These are phyloP conservation scores for Aphaenogaster rudis DNA, from an alignment of 1,140 invertebrate genomes.

Conservation along the genomic window DNA sequence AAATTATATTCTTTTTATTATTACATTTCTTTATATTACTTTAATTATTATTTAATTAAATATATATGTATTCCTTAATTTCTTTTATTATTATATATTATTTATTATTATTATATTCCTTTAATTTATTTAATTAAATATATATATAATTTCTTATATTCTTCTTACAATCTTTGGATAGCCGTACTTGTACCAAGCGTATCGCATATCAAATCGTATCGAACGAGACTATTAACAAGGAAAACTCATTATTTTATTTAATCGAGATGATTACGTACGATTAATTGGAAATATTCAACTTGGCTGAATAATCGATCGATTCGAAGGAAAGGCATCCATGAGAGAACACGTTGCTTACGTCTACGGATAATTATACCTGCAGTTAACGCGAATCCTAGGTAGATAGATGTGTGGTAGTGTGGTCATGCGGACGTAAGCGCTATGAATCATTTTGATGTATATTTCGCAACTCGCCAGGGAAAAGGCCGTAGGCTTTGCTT, in stretches of 20 bases:
- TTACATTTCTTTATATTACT: background rate
- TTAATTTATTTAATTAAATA: background rate
- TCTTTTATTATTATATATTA: background rate
- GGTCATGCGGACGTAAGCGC: conserved; percentile 63
- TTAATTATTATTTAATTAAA: conserved; percentile 8
- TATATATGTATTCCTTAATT: background rate
- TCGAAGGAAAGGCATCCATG: conserved; percentile 53
- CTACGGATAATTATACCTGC: conserved; percentile 67
- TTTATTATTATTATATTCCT: background rate
- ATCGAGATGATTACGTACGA: conserved; percentile 1
- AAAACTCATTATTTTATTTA: background rate
- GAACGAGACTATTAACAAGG: background rate
- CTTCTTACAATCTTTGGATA: background rate
- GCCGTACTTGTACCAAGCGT: background rate
- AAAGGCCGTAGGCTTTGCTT: conserved; percentile 56
- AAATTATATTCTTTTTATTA: background rate
- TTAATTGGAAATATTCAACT: conserved; percentile 41
- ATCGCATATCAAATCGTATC: background rate
- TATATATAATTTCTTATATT: background rate
- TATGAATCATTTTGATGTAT: conserved; percentile 71
- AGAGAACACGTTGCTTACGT: conserved; percentile 52
- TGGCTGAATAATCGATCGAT: conserved; percentile 19
- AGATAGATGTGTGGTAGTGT: conserved; percentile 45
- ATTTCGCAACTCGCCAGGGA: conserved; percentile 66
- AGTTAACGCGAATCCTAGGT: conserved; percentile 51